These are phyloP conservation scores for Euspilapteryx auroguttella DNA, from an alignment of 2,888 invertebrate genomes.

Conservation along the genomic window DNA sequence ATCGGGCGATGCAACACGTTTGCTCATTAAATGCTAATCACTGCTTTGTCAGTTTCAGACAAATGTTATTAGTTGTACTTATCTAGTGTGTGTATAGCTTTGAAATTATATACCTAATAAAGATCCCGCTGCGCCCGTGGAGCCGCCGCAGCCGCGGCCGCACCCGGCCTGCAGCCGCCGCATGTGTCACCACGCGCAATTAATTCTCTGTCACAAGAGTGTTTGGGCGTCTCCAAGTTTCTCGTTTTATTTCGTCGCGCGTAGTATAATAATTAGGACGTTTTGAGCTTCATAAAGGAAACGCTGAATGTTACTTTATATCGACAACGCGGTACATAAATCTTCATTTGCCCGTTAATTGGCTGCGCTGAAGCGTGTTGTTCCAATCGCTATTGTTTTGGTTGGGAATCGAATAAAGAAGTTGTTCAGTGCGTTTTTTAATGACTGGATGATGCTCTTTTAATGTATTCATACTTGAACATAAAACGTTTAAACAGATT, in stretches of 20 bases:
- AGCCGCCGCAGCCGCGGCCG: no score
- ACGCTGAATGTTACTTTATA: conserved; percentile 55
- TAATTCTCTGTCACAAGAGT: conserved; percentile 60
- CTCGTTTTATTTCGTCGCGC: conserved; percentile 45
- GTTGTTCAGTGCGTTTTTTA: no score
- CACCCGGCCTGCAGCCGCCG: no score
- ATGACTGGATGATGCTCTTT: no score
- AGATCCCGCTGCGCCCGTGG: conserved; percentile 11
- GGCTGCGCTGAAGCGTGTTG: conserved; percentile 24
- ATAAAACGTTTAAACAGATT: no score
- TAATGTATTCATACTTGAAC: no score
- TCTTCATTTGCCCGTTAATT: conserved; percentile 54
- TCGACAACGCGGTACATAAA: conserved; percentile 58
- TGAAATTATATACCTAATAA: no score
- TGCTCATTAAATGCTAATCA: conserved; percentile 3
- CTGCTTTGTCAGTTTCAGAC: conserved; percentile 2
- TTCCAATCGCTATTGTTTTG: conserved; percentile 3
- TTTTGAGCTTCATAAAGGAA: conserved; percentile 60
- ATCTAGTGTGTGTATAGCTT: no score
- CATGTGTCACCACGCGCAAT: conserved; percentile 57
- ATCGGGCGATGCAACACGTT: conserved; percentile 20
- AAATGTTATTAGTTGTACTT: no score
- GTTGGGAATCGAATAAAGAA: no score
- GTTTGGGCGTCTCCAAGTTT: conserved; percentile 53
- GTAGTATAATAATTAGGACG: conserved; percentile 59